Percentiles rank a stretch among this genome's conserved stretches.
Evolutionary conservation across 1,140 invertebrate genomes (phyloP).

Genomic region (Streblospio benedicti): DNA sequence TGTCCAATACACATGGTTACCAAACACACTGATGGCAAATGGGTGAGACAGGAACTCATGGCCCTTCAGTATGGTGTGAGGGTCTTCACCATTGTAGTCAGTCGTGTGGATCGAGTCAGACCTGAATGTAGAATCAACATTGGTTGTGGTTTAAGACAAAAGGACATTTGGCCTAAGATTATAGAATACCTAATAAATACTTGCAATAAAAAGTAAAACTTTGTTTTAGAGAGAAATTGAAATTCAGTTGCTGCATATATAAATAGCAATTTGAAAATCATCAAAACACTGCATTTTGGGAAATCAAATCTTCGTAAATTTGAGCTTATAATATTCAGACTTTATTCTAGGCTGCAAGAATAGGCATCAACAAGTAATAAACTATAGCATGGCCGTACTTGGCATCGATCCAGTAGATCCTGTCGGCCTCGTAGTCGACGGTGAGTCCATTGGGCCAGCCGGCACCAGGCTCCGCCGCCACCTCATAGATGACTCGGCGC

Average conservation of each 20-base stretch:
- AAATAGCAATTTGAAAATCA: too few relatives aligned
- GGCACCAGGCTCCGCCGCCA: conserved; percentile 46
- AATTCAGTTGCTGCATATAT: too few relatives aligned
- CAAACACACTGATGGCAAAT: conserved; percentile 78
- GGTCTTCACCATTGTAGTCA: conserved; percentile 54
- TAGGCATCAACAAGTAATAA: too few relatives aligned
- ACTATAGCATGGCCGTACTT: too few relatives aligned
- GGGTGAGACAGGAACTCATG: conserved; percentile 62
- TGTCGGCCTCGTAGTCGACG: conserved; percentile 53
- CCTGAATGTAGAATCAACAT: conserved; percentile 44
- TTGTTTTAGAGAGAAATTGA: too few relatives aligned
- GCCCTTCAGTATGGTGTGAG: conserved; percentile 50
- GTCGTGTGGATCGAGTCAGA: conserved; percentile 77
- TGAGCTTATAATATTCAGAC: too few relatives aligned
- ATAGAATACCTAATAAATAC: not conserved
- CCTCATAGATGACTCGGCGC: conserved; percentile 45
- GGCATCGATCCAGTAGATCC: conserved; percentile 64
- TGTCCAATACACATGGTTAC: conserved; percentile 78
- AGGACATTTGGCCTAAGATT: not conserved
- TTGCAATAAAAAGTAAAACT: conserved; percentile 11
- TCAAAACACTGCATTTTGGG: too few relatives aligned
- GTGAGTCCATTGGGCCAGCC: conserved; percentile 65
- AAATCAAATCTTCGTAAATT: too few relatives aligned
- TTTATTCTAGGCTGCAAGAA: too few relatives aligned
- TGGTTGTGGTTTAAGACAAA: too few relatives aligned